phyloP scores from a whole-genome alignment of 2,888 invertebrate species.

The Caenorhabditis parvicauda region DNA sequence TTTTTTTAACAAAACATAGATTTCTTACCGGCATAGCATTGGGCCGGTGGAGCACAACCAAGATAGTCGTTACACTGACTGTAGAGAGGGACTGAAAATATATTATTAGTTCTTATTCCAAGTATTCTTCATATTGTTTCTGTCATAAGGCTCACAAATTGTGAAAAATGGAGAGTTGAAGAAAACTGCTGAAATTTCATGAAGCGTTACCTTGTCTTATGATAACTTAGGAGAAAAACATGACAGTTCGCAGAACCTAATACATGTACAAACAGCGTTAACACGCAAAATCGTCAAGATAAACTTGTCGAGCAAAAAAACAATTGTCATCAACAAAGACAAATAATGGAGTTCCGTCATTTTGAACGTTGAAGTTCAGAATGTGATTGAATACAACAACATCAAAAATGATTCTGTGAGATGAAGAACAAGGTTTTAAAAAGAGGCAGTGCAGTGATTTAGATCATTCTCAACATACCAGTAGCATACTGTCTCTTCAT shows the following conservation, averaged over 20 bases:
- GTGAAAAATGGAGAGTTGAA: not conserved
- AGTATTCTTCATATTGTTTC: not conserved
- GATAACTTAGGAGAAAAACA: too few relatives aligned
- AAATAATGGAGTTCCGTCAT: not conserved
- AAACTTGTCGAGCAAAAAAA: not conserved
- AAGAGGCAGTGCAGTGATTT: not conserved
- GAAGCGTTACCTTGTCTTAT: too few relatives aligned
- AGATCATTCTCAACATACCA: not conserved
- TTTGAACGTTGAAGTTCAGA: not conserved
- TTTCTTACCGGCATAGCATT: constrained; percentile 17
- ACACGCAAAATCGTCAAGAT: not conserved
- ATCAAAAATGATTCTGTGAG: too few relatives aligned
- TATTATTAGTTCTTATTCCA: not conserved
- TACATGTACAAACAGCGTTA: too few relatives aligned
- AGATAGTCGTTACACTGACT: constrained; percentile 34
- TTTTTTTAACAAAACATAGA: not conserved
- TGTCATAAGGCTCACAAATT: too few relatives aligned
- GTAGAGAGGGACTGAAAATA: constrained; percentile 36
- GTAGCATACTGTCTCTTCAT: not conserved
- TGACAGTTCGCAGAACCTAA: too few relatives aligned
- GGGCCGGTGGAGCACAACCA: constrained; percentile 33
- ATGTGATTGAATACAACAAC: not conserved
- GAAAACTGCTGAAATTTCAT: not conserved
- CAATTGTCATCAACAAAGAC: not conserved
- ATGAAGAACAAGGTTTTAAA: not conserved